phyloP scores from a whole-genome alignment of 2,888 invertebrate genomes.

The Fragum whitleyi region DNA sequence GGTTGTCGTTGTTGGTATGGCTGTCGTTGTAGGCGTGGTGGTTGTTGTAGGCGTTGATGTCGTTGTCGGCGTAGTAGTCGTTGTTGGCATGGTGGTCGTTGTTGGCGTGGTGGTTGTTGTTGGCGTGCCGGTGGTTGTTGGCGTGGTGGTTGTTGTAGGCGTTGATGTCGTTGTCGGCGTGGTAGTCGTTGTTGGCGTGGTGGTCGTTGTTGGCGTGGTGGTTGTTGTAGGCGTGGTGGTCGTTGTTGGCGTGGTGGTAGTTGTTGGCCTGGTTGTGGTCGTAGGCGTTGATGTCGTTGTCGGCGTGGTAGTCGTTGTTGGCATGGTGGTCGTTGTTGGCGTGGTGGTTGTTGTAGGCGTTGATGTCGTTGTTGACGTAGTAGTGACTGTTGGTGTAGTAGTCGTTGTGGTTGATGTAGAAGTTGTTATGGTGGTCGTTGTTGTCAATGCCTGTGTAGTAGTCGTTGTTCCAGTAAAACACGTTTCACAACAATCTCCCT shows the following conservation, averaged over 20 bases:
- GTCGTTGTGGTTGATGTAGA: not conserved
- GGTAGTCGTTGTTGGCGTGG: not conserved
- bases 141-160: not conserved
- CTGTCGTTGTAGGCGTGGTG: not conserved
- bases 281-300: not conserved
- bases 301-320: not conserved
- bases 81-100: not conserved
- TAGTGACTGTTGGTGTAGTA: not conserved
- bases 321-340: not conserved
- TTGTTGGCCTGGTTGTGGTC: not conserved
- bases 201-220: not conserved
- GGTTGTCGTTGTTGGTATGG: not conserved
- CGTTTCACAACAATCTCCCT: conserved; percentile 17
- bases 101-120: not conserved
- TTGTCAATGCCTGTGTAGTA: not conserved
- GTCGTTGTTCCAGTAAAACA: conserved; percentile 13
- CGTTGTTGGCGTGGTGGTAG: not conserved
- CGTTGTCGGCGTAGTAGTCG: not conserved
- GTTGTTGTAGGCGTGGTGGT: not conserved
- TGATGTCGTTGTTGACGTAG: not conserved
- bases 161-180: not conserved
- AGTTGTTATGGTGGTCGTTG: not conserved
- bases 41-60: not conserved
- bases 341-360: not conserved
- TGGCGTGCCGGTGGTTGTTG: not conserved